Evolutionary conservation across 92 coral and sea anemone genomes (phyloP).

Genomic region (Ricordea florida): DNA sequence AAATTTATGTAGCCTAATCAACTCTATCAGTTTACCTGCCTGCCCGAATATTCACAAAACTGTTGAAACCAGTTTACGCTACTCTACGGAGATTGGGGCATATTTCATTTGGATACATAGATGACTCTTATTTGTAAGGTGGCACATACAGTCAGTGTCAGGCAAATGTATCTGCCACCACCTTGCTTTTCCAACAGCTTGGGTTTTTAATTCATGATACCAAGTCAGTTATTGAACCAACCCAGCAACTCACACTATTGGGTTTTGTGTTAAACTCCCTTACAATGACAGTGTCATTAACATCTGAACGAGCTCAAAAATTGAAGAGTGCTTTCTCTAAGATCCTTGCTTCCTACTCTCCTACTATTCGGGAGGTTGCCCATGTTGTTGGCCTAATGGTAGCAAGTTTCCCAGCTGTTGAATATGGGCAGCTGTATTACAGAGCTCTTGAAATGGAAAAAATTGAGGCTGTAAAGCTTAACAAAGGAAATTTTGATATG

Average conservation of each 20-base stretch:
- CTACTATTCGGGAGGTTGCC: constrained; percentile 26
- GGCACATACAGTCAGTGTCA: constrained; percentile 16
- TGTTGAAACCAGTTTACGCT: constrained; percentile 47
- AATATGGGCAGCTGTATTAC: constrained; percentile 56
- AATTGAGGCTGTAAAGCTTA: background rate
- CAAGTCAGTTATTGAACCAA: constrained; percentile 30
- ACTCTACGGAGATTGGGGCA: constrained; percentile 20
- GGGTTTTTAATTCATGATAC: constrained; percentile 36
- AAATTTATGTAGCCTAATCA: constrained; percentile 28
- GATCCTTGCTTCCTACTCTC: background rate
- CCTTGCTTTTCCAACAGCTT: constrained; percentile 9
- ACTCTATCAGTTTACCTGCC: constrained; percentile 56
- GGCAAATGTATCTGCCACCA: constrained; percentile 30
- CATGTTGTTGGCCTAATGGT: constrained; percentile 39
- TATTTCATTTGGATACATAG: constrained; percentile 18
- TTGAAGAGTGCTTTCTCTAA: background rate
- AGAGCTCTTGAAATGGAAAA: constrained; percentile 35
- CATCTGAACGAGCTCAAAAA: background rate
- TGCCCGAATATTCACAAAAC: constrained; percentile 63
- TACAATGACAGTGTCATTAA: constrained; percentile 32
- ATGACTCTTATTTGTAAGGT: constrained; percentile 64
- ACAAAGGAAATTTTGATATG: constrained; percentile 15
- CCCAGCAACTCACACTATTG: constrained; percentile 18
- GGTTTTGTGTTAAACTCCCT: constrained; percentile 42
- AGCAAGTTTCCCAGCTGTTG: constrained; percentile 39